phyloP scores from a whole-genome alignment of 2,888 invertebrate species.

The Scaeva pyrastri region DNA sequence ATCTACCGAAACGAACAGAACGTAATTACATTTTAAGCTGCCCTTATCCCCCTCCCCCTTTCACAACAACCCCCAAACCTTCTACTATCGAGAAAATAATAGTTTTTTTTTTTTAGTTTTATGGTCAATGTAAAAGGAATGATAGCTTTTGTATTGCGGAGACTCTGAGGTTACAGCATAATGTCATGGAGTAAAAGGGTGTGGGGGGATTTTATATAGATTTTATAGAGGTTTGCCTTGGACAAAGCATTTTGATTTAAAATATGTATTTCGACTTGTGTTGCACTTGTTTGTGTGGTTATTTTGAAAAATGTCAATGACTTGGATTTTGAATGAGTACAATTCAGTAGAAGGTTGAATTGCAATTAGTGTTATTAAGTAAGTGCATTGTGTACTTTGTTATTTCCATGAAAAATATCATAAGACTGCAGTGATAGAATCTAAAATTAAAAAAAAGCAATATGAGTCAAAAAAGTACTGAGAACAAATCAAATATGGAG shows the following conservation, averaged over 20 bases:
- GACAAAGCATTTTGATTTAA: conserved; percentile 15
- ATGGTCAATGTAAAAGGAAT: not conserved
- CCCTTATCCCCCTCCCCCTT: not conserved
- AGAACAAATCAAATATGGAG: too few relatives aligned
- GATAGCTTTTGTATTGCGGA: conserved; percentile 24
- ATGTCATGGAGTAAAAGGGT: conserved; percentile 17
- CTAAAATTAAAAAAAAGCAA: too few relatives aligned
- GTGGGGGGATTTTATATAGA: conserved; percentile 4
- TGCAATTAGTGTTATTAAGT: not conserved
- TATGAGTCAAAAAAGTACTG: too few relatives aligned
- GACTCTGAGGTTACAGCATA: conserved; percentile 47
- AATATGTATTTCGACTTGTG: conserved; percentile 13
- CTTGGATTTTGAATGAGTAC: not conserved
- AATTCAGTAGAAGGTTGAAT: not conserved
- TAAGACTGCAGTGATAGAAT: too few relatives aligned
- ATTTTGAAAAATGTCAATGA: conserved; percentile 35
- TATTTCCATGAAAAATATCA: too few relatives aligned
- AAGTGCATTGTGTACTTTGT: too few relatives aligned
- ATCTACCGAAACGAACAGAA: conserved; percentile 57
- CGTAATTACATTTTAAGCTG: conserved; percentile 74
- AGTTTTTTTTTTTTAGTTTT: not conserved
- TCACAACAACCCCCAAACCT: not conserved
- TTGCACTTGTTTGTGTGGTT: not conserved
- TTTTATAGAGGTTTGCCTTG: not conserved
- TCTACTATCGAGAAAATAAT: not conserved